A percentile compares a stretch with the other conserved stretches of the same genome.
These are phyloP conservation scores for Dryadula phaetusa DNA, from an alignment of 2,888 invertebrate species.

Conservation along the genomic window DNA sequence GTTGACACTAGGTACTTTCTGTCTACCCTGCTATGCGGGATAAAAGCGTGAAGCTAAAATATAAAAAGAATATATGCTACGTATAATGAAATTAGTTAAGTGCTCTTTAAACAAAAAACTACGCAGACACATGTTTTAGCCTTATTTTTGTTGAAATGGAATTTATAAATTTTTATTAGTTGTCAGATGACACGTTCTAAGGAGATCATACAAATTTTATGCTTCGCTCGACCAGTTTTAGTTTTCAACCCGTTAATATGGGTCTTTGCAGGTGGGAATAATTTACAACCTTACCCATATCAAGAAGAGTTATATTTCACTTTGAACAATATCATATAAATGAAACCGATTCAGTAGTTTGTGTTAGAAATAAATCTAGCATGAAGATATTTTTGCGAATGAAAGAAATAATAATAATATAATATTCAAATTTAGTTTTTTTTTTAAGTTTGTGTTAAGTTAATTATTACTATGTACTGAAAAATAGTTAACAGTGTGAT, in stretches of 20 bases:
- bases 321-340: conserved; percentile 38
- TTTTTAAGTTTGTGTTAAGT: no score
- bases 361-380: conserved; percentile 25
- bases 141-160: no score
- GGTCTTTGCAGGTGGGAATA: conserved; percentile 30
- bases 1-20: no score
- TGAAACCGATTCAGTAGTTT: conserved; percentile 30
- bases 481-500: no score
- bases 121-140: no score
- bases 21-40: no score
- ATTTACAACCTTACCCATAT: conserved; percentile 38
- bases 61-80: no score
- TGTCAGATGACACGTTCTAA: neutral
- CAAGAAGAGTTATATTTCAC: conserved; percentile 39
- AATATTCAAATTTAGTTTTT: no score
- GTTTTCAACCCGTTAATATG: conserved; percentile 33
- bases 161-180: neutral
- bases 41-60: no score
- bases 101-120: no score
- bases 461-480: no score
- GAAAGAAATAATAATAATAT: conserved; percentile 11
- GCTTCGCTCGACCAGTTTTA: conserved; percentile 24
- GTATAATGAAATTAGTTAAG: no score
- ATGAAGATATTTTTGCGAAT: conserved; percentile 2
- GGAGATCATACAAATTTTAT: neutral